Evolutionary conservation across 1,140 invertebrate genomes (phyloP).

Genomic region (Maconellicoccus hirsutus): DNA sequence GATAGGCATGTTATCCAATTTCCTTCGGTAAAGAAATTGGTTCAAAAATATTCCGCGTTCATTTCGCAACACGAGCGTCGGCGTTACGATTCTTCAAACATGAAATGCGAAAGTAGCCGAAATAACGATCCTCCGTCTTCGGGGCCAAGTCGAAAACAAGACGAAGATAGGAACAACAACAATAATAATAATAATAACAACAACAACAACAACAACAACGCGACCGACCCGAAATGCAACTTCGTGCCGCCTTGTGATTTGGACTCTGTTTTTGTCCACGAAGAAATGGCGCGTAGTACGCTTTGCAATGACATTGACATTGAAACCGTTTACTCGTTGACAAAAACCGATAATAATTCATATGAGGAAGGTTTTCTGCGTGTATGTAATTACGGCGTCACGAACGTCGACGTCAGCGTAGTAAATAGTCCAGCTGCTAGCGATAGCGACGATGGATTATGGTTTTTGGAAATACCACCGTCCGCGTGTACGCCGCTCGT

Average conservation of each 20-base stretch:
- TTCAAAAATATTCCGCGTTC: constrained; percentile 24
- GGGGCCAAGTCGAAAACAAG: no score
- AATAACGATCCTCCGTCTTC: no score
- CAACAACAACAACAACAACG: neutral
- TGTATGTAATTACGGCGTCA: neutral
- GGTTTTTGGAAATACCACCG: neutral
- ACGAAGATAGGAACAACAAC: no score
- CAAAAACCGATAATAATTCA: neutral
- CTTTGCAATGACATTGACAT: no score
- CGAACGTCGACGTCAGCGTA: neutral
- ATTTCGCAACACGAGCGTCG: constrained; percentile 17
- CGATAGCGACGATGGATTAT: neutral
- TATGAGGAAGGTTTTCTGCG: neutral
- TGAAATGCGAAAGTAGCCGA: neutral
- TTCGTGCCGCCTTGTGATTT: neutral
- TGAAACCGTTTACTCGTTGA: no score
- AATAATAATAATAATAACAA: no score
- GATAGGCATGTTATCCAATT: constrained; percentile 13
- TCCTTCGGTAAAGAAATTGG: constrained; percentile 23
- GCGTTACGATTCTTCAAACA: neutral
- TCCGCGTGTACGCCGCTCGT: no score
- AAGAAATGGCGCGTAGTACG: no score
- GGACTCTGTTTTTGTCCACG: no score
- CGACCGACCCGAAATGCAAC: neutral
- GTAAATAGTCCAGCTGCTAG: neutral